Evolutionary conservation across 2,888 invertebrate genomes (phyloP).

Genomic region (Diploptera punctata): DNA sequence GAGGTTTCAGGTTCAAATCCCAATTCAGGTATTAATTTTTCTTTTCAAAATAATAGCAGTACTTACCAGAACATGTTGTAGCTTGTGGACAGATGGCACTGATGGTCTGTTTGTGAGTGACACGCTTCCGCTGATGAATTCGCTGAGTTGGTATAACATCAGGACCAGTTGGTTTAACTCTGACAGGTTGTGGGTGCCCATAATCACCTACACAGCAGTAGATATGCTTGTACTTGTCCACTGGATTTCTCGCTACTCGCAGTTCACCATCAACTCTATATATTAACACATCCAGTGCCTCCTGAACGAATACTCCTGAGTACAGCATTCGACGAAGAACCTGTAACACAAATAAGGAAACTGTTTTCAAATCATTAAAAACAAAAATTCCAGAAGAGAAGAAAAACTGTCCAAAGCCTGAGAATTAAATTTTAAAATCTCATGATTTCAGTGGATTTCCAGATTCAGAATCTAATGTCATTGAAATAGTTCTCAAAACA

Average conservation of each 20-base stretch:
- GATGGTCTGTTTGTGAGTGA: no score
- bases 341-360: conserved; percentile 46
- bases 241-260: conserved; percentile 55
- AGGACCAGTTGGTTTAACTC: neutral
- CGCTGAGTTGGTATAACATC: neutral
- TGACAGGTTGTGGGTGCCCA: neutral
- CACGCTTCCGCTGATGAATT: conserved; percentile 51
- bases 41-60: no score
- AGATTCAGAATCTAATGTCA: no score
- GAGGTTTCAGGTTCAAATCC: no score
- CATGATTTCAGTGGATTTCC: no score
- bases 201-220: conserved; percentile 59
- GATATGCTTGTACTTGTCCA: conserved; percentile 59
- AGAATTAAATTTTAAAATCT: no score
- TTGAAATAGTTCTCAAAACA: no score
- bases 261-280: conserved; percentile 54
- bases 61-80: neutral
- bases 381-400: no score
- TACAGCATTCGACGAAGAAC: conserved; percentile 54
- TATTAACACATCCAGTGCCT: conserved; percentile 56
- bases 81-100: neutral
- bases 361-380: neutral
- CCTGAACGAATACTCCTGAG: conserved; percentile 54
- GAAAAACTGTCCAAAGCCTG: no score
- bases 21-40: no score